Base-by-base conservation (phyloP, 2,797 vertebrate species). In the Coregonus suidteri region DNA sequence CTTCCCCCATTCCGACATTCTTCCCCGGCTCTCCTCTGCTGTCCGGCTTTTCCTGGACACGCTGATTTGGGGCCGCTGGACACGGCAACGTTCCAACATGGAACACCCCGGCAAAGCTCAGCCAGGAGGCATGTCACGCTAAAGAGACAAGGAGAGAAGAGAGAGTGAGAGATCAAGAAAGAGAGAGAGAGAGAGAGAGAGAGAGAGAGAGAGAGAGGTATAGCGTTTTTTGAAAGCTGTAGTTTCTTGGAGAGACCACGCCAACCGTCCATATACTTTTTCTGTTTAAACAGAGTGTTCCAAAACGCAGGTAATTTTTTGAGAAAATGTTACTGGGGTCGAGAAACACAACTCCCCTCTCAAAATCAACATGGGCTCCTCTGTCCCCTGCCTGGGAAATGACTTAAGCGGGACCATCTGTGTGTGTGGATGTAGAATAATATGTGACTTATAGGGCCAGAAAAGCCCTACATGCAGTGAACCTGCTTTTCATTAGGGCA, bases 401-500 rank as follows among this genome's bases (percentile, higher is more conserved):
- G 90, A 91, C 89, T 94, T 94, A 94, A 95, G 84, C 90, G 88
- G 86, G 91, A 92, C 91, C 94, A 94, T 94, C 90, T 95, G 94
- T 91, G 86, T 83, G 90, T 86, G 90, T 92, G 86, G 88, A 92
- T 92, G 91, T 90, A 89, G 91, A 93, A 93, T 91, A 92, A 90
- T 89, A 91, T 92, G 90, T 91, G 92, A 93, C 91, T 93, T 81
- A 93, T 91, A 93, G 88, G 88, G 86, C 88, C 82, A 80, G 89
- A 85, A 90, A 87, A 89, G 88, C 79, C 75, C 83, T 86, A 79
- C 83, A 88, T 87, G 89, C 86, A 81, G 86, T 47, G 54, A 91
- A 93, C 88, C 94, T 95, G 94, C 93, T 94, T 95, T 91, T 91
- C 89, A 95, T 95, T 95, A 95, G 85, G 84, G 83, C 82, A 85